Evolutionary conservation across 2,113 vertebrate species (phyloP).

Genomic region (Ageneiosus marmoratus): DNA sequence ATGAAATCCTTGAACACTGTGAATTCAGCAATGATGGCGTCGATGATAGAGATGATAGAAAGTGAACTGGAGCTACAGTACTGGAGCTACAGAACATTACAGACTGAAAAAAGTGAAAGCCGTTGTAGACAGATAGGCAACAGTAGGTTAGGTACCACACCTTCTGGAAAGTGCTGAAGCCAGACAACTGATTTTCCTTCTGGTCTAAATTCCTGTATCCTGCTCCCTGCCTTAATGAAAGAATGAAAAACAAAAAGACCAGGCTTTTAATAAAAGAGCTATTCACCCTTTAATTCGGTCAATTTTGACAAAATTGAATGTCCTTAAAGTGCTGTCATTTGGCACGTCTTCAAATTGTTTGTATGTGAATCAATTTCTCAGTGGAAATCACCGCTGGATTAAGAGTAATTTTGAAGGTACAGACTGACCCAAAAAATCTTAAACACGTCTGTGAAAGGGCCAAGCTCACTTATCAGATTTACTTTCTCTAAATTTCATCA

Average conservation of each 20-base stretch:
- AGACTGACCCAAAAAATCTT: background rate
- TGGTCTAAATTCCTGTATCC: conserved; percentile 52
- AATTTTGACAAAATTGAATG: background rate
- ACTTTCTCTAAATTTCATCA: background rate
- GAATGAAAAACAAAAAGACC: conserved; percentile 32
- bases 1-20: no score
- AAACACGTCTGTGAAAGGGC: background rate
- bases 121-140: background rate
- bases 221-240: conserved; percentile 33
- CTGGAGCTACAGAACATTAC: no score
- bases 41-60: background rate
- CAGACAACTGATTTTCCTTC: conserved; percentile 60
- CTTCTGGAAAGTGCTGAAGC: conserved; percentile 67
- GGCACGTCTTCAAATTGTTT: background rate
- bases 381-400: background rate
- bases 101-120: conserved; percentile 3
- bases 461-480: background rate
- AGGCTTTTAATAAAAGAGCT: conserved; percentile 1
- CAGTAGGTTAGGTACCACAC: conserved; percentile 52
- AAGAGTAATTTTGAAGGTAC: background rate
- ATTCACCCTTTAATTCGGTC: background rate
- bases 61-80: background rate
- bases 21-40: conserved; percentile 2
- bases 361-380: background rate
- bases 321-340: background rate